phyloP scores from a whole-genome alignment of 2,888 invertebrate species.

The Amiota minor region DNA sequence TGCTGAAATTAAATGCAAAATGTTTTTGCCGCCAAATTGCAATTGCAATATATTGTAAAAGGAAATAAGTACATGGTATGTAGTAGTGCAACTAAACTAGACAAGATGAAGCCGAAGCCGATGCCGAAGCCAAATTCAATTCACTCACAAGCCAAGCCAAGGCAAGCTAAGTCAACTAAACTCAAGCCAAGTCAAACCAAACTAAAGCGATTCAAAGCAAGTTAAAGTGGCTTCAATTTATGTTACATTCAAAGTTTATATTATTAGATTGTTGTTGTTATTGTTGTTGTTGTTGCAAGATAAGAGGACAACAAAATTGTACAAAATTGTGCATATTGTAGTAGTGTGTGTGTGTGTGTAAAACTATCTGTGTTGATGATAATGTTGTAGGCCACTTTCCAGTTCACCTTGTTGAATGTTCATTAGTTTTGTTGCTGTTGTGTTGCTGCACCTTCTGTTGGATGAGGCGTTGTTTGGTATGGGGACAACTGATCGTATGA shows the following conservation, averaged over 20 bases:
- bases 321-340: neutral
- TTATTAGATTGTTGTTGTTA: neutral
- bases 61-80: too few relatives aligned
- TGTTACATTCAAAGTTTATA: constrained; percentile 5
- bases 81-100: constrained; percentile 14
- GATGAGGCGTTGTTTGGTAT: neutral
- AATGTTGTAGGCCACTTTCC: constrained; percentile 35
- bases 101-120: constrained; percentile 5
- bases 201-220: neutral
- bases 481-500: constrained; percentile 5
- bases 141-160: neutral
- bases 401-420: constrained; percentile 40
- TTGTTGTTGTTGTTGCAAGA: too few relatives aligned
- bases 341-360: neutral
- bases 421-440: constrained; percentile 17
- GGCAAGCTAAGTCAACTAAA: neutral
- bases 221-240: constrained; percentile 20
- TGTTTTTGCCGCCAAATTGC: constrained; percentile 35
- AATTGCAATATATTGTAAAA: constrained; percentile 18
- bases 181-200: neutral
- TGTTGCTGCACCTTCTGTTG: neutral
- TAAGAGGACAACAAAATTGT: too few relatives aligned
- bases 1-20: constrained; percentile 40
- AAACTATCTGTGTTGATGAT: neutral
- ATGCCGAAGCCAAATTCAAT: neutral